Base-by-base conservation (phyloP, 1,140 invertebrate species). In the Drosophila parabipectinata region DNA sequence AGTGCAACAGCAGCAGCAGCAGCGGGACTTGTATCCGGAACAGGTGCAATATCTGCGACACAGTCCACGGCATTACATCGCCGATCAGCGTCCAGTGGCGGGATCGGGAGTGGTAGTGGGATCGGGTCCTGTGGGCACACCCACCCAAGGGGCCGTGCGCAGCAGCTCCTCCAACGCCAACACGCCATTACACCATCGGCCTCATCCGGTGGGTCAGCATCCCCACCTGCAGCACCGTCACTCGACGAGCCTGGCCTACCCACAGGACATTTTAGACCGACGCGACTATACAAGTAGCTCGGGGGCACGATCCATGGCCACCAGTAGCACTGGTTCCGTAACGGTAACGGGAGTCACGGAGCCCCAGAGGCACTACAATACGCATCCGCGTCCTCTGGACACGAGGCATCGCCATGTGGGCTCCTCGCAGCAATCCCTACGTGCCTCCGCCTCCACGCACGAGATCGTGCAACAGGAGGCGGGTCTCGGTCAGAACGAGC, bases 401-500 rank as follows among this genome's bases (percentile, higher is more conserved):
- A 81, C 90, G 37, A 73, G 89, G n/a, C 90, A 91, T 47, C 83
- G 90, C 32, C 74, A 91, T 64, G 87, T 81, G 10, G 83, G 90
- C 48, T 71, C 85, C 26, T 91, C 90, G 32, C 90, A 91, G 77
- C 89, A 90, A 82, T 91, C 90, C 24, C 53, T 91, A 59, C 82
- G 90, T 34, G 80, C 73, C 67, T 91, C 90, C 48, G 74, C 85
- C 67, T 91, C 90, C 24, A 82, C 77, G 53, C 85, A 91, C 60
- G 90, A 91, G 61, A 91, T 91, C 24, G 90, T 91, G 56, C 87
- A 91, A 62, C 82, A 83, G 58, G 90, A 91, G 60, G 64, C 84
- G 54, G 76, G 54, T n/a, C 53, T 84, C 32, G 90, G 83, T 14
- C 91, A 94, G 91, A 93, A 93, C 91, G 92, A 96, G 92, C 96